Conservation (phyloP, 2,888 invertebrate genomes). For the Parelbella ahira region DNA sequence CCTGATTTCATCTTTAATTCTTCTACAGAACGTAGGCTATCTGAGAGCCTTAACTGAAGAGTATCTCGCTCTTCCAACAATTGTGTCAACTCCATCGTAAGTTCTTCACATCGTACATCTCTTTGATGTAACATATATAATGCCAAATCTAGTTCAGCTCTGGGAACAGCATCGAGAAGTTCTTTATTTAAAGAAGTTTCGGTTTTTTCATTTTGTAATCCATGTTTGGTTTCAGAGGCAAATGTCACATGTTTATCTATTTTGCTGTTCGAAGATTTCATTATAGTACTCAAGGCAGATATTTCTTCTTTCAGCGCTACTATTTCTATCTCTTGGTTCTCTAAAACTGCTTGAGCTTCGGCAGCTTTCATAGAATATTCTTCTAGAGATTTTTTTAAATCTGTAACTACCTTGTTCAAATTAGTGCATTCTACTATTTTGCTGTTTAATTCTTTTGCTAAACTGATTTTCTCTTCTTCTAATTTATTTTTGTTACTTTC, state of each 20-base stretch:
- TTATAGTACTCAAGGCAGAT: slow-evolving; percentile 47
- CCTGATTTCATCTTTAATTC: slow-evolving; percentile 55
- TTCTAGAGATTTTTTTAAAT: slow-evolving; percentile 74
- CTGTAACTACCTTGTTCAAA: slow-evolving; percentile 71
- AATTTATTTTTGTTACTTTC: slow-evolving; percentile 46
- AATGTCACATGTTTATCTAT: slow-evolving; percentile 73
- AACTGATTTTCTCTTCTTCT: slow-evolving; percentile 47
- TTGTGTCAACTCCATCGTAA: slow-evolving; percentile 90
- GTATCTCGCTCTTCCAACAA: slow-evolving; percentile 92
- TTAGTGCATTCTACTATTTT: slow-evolving; percentile 73
- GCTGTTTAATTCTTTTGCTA: slow-evolving; percentile 55
- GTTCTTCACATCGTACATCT: slow-evolving; percentile 91
- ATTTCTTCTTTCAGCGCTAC: slow-evolving; percentile 86
- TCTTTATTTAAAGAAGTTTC: slow-evolving; percentile 46
- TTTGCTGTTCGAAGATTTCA: slow-evolving; percentile 53
- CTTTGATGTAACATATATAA: slow-evolving; percentile 92
- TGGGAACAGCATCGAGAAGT: slow-evolving; percentile 61
- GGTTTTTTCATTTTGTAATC: slow-evolving; percentile 37
- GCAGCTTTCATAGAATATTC: slow-evolving; percentile 77
- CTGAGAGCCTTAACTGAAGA: slow-evolving; percentile 89
- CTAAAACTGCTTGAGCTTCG: slow-evolving; percentile 82
- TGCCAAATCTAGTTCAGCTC: slow-evolving; percentile 88
- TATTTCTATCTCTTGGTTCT: slow-evolving; percentile 86
- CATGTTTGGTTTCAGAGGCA: slow-evolving; percentile 64
- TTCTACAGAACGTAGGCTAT: slow-evolving; percentile 88